Evolutionary conservation across 2,113 vertebrate genomes (phyloP).

Genomic region (Sceloporus tristichus): DNA sequence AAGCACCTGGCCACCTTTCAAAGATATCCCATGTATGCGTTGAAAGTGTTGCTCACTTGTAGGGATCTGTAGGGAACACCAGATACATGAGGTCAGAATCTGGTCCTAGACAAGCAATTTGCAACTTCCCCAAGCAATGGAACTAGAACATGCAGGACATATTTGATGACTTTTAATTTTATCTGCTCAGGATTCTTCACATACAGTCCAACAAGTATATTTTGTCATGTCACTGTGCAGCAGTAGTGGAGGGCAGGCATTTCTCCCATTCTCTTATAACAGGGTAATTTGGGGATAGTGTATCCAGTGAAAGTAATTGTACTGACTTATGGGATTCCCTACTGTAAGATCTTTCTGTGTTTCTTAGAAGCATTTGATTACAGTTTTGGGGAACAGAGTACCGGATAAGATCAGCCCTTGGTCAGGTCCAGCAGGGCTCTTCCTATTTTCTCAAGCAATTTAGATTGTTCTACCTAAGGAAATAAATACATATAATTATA

Average conservation of each 20-base stretch:
- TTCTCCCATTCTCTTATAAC: neutral
- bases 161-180: neutral
- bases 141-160: neutral
- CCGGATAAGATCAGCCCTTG: neutral
- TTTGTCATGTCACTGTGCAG: neutral
- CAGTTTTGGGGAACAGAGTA: neutral
- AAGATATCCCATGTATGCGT: conserved; percentile 51
- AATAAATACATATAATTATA: neutral
- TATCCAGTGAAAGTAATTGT: neutral
- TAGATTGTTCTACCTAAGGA: neutral
- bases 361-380: neutral
- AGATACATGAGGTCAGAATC: fast-evolving
- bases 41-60: conserved; percentile 18
- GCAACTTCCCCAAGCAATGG: neutral
- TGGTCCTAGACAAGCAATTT: fast-evolving
- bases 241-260: neutral
- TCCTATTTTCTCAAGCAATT: too few species aligned
- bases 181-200: neutral
- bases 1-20: conserved; percentile 81
- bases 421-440: neutral
- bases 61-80: neutral
- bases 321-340: neutral
- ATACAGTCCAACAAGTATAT: neutral
- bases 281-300: neutral
- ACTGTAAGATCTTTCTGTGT: neutral